Conservation (phyloP, 2,888 invertebrate genomes). For the Macrophya alboannulata region DNA sequence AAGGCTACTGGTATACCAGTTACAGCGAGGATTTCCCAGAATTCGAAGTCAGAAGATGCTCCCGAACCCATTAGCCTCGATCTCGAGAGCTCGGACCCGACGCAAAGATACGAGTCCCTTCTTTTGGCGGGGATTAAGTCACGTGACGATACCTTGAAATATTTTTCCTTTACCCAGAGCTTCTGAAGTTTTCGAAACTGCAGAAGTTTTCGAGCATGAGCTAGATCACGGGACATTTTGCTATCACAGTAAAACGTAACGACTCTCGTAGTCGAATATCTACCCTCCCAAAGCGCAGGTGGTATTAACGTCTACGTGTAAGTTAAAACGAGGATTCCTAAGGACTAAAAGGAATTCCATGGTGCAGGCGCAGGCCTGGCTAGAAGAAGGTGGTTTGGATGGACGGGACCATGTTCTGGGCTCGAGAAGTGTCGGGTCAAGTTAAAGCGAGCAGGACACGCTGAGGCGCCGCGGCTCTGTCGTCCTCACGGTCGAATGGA, state of each 20-base stretch:
- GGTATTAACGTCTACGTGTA: not conserved
- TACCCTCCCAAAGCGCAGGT: not conserved
- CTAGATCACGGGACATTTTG: not conserved
- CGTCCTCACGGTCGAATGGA: slow-evolving; percentile 77
- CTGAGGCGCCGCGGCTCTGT: slow-evolving; percentile 77
- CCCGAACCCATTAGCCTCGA: slow-evolving; percentile 46
- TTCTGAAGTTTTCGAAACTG: not conserved
- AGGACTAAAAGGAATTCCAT: slow-evolving; percentile 46
- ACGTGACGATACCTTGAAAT: not conserved
- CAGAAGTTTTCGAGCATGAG: too few species aligned
- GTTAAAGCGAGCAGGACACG: slow-evolving; percentile 74
- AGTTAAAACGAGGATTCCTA: not conserved
- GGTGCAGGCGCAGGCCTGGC: slow-evolving; percentile 48
- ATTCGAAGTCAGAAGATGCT: slow-evolving; percentile 26
- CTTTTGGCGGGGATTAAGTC: not conserved
- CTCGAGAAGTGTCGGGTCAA: slow-evolving; percentile 77
- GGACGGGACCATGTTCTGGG: slow-evolving; percentile 73
- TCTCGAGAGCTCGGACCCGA: slow-evolving; percentile 33
- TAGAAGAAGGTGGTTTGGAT: slow-evolving; percentile 41
- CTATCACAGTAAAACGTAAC: not conserved
- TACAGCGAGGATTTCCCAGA: slow-evolving; percentile 31
- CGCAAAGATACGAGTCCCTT: slow-evolving; percentile 22
- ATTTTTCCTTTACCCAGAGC: not conserved
- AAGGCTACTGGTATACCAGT: not conserved
- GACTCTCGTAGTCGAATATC: not conserved